These are phyloP conservation scores for Epizoanthus fatuus DNA, from an alignment of 92 coral and sea anemone species.

Conservation along the genomic window DNA sequence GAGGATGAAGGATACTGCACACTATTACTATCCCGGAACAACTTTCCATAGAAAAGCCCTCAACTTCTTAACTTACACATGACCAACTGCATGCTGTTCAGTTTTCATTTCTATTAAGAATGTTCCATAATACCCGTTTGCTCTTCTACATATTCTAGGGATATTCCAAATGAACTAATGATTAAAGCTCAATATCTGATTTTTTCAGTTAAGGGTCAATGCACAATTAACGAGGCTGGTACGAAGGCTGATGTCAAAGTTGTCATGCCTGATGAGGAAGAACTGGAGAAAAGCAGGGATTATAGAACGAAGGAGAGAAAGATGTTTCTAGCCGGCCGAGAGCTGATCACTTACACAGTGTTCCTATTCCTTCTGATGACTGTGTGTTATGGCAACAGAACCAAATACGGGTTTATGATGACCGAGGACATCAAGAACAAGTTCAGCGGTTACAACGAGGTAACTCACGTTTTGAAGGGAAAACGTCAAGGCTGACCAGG, in stretches of 20 bases:
- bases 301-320: constrained; percentile 71
- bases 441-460: constrained; percentile 71
- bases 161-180: too few species aligned
- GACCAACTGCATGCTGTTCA: too few species aligned
- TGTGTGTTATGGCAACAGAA: constrained; percentile 86
- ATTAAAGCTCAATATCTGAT: too few species aligned
- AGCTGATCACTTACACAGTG: constrained; percentile 46
- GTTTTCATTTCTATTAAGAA: too few species aligned
- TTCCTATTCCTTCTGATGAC: constrained; percentile 70
- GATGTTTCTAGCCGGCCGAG: constrained; percentile 75
- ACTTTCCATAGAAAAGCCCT: too few species aligned
- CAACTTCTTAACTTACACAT: too few species aligned
- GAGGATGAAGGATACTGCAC: too few species aligned
- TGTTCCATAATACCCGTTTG: too few species aligned
- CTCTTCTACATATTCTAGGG: too few species aligned
- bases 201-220: constrained; percentile 1
- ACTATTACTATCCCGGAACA: too few species aligned
- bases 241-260: neutral
- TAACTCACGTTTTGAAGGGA: too few species aligned
- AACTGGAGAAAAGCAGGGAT: constrained; percentile 56
- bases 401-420: constrained; percentile 77
- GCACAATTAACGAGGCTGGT: neutral
- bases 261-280: constrained; percentile 34
- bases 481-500: too few species aligned
- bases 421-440: constrained; percentile 67